These are phyloP conservation scores for Xiphophorus hellerii DNA, from an alignment of 2,113 vertebrate species.

Conservation along the genomic window DNA sequence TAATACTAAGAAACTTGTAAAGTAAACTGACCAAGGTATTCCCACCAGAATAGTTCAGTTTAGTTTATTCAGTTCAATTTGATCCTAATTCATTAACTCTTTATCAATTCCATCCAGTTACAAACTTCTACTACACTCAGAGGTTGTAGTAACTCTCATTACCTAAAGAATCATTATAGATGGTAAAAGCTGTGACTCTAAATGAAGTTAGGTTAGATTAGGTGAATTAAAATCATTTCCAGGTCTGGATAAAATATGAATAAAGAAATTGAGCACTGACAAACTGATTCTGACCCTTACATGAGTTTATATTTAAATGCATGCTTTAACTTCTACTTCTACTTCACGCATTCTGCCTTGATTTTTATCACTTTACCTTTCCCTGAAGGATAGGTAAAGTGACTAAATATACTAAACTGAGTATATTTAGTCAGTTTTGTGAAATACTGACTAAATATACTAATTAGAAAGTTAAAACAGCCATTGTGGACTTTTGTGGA, in stretches of 20 bases:
- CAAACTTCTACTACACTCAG: too few relatives aligned
- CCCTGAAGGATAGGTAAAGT: too few relatives aligned
- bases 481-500: background rate
- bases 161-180: background rate
- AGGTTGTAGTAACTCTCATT: too few relatives aligned
- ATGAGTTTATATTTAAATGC: background rate
- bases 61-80: background rate
- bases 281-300: background rate
- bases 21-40: conserved; percentile 4
- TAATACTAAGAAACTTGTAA: conserved; percentile 46
- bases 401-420: too few relatives aligned
- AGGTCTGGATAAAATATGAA: background rate
- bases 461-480: background rate
- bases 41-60: background rate
- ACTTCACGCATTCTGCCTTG: background rate
- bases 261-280: background rate
- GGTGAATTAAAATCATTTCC: background rate
- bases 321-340: background rate
- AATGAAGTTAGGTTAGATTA: background rate
- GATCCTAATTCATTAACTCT: background rate
- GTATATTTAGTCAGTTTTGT: background rate
- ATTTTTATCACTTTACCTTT: background rate
- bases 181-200: too few relatives aligned
- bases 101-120: background rate
- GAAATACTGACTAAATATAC: background rate